Evolutionary conservation across 2,113 vertebrate species (phyloP).

Genomic region (Microtus montanus): DNA sequence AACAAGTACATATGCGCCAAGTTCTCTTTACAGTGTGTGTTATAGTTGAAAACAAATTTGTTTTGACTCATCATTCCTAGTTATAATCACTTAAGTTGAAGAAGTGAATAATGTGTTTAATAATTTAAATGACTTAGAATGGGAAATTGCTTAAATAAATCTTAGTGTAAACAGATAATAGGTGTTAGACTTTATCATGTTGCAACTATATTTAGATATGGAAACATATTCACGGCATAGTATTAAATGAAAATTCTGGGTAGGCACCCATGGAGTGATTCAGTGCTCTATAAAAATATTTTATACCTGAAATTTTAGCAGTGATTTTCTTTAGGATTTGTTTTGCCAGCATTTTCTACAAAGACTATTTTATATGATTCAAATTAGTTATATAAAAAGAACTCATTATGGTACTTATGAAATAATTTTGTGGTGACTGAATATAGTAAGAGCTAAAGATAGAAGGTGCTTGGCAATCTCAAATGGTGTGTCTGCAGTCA

Average conservation of each 20-base stretch:
- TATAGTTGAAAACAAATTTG: conserved; percentile 52
- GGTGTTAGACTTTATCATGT: conserved; percentile 25
- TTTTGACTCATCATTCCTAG: conserved; percentile 20
- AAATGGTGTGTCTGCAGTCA: background rate
- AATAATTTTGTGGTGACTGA: background rate
- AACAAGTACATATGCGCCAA: background rate
- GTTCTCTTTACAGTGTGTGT: conserved; percentile 7
- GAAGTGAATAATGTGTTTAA: conserved; percentile 65
- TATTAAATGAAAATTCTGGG: conserved; percentile 47
- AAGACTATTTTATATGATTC: conserved; percentile 8
- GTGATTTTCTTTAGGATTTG: conserved; percentile 48
- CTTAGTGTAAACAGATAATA: conserved; percentile 39
- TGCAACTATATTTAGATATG: conserved; percentile 60
- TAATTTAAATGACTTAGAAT: conserved; percentile 55
- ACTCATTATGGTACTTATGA: background rate
- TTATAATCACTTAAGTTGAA: conserved; percentile 63
- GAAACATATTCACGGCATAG: conserved; percentile 24
- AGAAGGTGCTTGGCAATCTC: background rate
- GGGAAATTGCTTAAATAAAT: conserved; percentile 67
- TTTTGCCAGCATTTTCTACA: conserved; percentile 23
- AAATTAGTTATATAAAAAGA: conserved; percentile 26
- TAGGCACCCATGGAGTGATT: conserved; percentile 47
- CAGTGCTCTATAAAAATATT: conserved; percentile 54
- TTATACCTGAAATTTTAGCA: conserved; percentile 66
- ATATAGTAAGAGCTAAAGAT: background rate